Evolutionary conservation across 1,140 invertebrate genomes (phyloP), one percentile per base, ranked within the genome.

Genomic region (Zaprionus gabonicus): DNA sequence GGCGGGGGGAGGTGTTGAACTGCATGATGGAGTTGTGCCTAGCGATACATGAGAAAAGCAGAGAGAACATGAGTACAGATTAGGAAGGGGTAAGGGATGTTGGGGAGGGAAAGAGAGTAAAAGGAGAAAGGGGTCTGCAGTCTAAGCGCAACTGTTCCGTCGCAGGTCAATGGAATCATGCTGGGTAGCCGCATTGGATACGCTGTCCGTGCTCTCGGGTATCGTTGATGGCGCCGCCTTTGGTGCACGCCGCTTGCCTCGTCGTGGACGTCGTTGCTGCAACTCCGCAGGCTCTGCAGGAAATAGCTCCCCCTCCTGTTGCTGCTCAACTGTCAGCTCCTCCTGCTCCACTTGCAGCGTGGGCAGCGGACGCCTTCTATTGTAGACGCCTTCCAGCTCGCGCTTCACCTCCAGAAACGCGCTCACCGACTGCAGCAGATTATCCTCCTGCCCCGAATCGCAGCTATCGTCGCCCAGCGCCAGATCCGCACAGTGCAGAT

Each of bases 1-100:
- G 71, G 97, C 96, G 78, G 97, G 97, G 82, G 97, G 97, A 82
- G 97, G 97, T 59, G 97, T 98, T 82, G 97, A 97, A 93, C 96
- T 97, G 93, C 96, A 96, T 81, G 92, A 93, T 79, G 92, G 92
- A 81, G 92, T 92, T 85, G 92, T 92, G 92, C 92, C 92, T 93
- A 93, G 92, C 92, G 66, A 92, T 93, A 93, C 87, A 88, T 90
- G 81, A 76, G 70, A 78, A 60, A 82, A 80, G 67, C 46, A 46
- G 41, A 46, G 46, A 51, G n/a, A 65, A 66, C 10, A 66, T 28
- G 46, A 69, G 36, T 75, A 80, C 55, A 69, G 38, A 46, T 57
- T 72, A 75, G 75, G 83, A 73, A 78, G 76, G 64, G 76, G 38
- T 17, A 55, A 17, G 56, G 31, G 23, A 10, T 53, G 53, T 17